phyloP scores from a whole-genome alignment of 2,113 vertebrate genomes.

The Psammodynastes pulverulentus region DNA sequence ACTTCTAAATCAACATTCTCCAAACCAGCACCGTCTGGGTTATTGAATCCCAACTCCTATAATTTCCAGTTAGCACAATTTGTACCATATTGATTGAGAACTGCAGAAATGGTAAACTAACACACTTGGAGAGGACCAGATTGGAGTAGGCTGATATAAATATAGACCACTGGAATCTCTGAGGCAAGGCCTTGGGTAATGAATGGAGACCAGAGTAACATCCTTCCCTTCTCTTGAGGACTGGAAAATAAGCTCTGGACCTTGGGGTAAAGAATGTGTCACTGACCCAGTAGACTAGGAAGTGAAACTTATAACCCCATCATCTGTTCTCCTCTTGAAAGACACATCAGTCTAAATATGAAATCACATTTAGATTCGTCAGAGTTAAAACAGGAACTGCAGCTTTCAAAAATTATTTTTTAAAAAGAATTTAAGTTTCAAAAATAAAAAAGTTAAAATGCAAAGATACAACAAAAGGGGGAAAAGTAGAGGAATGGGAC shows the following conservation, averaged over 20 bases:
- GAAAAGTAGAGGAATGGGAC: background rate
- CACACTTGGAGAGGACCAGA: background rate
- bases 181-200: background rate
- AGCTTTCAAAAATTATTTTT: background rate
- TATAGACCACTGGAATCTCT: slow-evolving; percentile 14
- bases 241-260: slow-evolving; percentile 11
- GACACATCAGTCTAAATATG: background rate
- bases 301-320: slow-evolving; percentile 11
- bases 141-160: background rate
- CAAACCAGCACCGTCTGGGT: background rate
- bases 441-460: background rate
- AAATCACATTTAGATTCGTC: slow-evolving; percentile 13
- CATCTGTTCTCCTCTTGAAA: background rate
- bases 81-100: background rate
- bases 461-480: background rate
- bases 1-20: background rate
- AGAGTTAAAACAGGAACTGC: slow-evolving; percentile 24
- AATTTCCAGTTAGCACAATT: background rate
- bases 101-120: background rate
- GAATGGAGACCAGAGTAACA: background rate
- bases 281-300: slow-evolving; percentile 7
- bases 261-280: slow-evolving; percentile 1
- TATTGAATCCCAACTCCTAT: background rate
- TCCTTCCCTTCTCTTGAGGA: background rate
- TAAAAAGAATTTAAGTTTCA: background rate